These are phyloP conservation scores for Drosophila acutilabella DNA, from an alignment of 2,888 invertebrate species.

Conservation along the genomic window DNA sequence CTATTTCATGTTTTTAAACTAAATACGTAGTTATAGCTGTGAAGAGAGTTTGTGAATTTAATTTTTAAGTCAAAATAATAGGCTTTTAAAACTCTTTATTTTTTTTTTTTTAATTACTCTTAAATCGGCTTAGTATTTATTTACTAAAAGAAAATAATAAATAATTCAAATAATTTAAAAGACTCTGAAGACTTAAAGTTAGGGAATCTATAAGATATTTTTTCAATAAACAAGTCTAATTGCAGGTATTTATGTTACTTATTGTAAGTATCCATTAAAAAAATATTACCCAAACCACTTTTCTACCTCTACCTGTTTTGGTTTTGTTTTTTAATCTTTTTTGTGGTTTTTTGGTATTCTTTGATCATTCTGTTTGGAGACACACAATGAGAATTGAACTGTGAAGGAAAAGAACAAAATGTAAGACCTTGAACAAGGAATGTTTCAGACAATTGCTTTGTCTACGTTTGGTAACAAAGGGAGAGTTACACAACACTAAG, in stretches of 20 bases:
- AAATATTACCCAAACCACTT: slow-evolving; percentile 7
- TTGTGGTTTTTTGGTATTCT: slow-evolving; percentile 10
- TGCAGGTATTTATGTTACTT: slow-evolving; percentile 2
- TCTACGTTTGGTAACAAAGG: neutral
- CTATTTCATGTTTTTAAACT: too few relatives aligned
- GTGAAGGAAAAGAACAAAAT: slow-evolving; percentile 4
- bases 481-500: neutral
- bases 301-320: neutral
- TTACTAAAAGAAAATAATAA: neutral
- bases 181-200: neutral
- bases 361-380: neutral
- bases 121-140: neutral
- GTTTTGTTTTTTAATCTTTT: neutral
- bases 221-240: slow-evolving; percentile 7
- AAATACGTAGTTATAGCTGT: too few relatives aligned
- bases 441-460: neutral
- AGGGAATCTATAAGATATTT: slow-evolving; percentile 2
- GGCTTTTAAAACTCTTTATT: too few relatives aligned
- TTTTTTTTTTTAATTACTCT: too few relatives aligned
- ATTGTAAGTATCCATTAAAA: slow-evolving; percentile 13
- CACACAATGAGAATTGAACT: neutral
- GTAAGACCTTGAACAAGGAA: neutral
- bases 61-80: too few relatives aligned
- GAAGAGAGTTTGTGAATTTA: too few relatives aligned
- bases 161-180: neutral